Conservation (phyloP, 2,113 vertebrate species). For the Dinomys branickii region DNA sequence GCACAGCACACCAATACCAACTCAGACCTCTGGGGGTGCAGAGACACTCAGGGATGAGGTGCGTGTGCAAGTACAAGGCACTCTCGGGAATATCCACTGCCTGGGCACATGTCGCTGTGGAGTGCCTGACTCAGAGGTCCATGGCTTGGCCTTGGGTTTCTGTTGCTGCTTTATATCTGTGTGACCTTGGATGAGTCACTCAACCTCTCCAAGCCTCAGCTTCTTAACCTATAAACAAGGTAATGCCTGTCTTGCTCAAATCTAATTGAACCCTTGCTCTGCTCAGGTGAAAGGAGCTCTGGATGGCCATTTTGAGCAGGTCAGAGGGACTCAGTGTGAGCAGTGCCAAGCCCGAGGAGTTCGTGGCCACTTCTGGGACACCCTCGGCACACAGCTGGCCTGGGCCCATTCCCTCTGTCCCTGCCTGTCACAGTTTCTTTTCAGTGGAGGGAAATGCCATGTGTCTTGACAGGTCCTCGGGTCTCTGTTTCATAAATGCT, state of each 20-base stretch:
- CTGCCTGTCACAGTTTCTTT: not conserved
- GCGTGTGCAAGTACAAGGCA: not conserved
- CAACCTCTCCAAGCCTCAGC: not conserved
- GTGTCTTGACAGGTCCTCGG: not conserved
- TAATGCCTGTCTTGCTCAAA: not conserved
- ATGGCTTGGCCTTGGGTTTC: fast-evolving
- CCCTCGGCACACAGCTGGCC: not conserved
- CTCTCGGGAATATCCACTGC: not conserved
- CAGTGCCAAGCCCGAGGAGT: not conserved
- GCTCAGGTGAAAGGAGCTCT: no score
- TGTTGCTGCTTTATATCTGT: not conserved
- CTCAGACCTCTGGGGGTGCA: not conserved
- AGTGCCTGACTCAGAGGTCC: not conserved
- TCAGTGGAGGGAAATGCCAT: not conserved
- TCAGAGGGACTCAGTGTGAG: not conserved
- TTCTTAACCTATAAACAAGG: not conserved
- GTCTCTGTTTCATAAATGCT: not conserved
- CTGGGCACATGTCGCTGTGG: no score
- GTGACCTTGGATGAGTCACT: not conserved
- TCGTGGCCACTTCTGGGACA: not conserved
- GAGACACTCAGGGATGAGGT: not conserved
- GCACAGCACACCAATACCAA: not conserved
- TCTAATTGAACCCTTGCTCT: not conserved
- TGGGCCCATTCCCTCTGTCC: not conserved
- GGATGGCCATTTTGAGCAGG: not conserved